phyloP scores from a whole-genome alignment of 2,797 vertebrate genomes.

The Propithecus perrieri region DNA sequence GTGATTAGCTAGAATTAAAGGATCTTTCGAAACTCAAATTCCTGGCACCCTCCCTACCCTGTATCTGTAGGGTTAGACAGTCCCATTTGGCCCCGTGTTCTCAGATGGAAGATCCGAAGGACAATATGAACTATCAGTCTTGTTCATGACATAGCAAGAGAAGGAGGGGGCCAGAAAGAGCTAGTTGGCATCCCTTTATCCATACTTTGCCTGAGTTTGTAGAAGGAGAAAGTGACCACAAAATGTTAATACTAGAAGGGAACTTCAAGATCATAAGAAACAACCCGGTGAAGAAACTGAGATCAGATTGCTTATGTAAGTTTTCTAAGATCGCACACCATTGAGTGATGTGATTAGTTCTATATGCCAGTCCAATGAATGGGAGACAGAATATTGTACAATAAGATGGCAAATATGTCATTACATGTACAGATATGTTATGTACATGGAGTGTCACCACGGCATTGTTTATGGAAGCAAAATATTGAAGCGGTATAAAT shows the following conservation, averaged over 20 bases:
- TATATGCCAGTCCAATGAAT: background rate
- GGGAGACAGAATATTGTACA: background rate
- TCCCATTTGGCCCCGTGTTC: background rate
- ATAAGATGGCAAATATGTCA: background rate
- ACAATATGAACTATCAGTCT: background rate
- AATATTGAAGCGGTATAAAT: background rate
- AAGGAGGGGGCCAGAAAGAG: background rate
- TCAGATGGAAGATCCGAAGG: background rate
- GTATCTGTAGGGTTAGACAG: background rate
- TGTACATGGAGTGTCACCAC: background rate
- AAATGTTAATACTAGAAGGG: background rate
- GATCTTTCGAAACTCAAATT: constrained; percentile 28
- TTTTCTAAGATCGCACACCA: background rate
- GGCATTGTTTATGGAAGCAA: background rate
- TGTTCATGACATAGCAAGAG: background rate
- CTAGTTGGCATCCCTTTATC: background rate
- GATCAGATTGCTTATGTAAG: background rate
- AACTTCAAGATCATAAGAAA: background rate
- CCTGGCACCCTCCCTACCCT: background rate
- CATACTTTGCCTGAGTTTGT: background rate
- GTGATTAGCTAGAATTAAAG: background rate
- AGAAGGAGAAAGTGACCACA: background rate
- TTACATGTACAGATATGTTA: background rate
- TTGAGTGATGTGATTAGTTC: background rate
- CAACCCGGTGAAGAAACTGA: background rate